These are phyloP conservation scores for Caretta caretta DNA, from an alignment of 2,113 vertebrate genomes.

Conservation along the genomic window DNA sequence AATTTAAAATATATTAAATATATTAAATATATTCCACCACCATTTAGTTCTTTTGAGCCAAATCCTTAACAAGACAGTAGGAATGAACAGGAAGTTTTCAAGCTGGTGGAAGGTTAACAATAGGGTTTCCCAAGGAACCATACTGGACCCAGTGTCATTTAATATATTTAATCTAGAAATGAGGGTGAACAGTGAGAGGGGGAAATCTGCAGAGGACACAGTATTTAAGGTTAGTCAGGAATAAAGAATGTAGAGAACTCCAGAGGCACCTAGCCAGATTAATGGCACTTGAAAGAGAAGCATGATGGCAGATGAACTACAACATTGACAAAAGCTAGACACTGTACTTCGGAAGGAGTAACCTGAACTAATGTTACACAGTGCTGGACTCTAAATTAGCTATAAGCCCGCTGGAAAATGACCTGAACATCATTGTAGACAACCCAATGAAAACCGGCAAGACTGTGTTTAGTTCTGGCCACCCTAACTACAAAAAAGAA, in stretches of 20 bases:
- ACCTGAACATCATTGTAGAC: neutral
- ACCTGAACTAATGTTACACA: neutral
- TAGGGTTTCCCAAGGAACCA: neutral
- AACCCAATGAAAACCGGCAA: neutral
- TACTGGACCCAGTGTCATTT: neutral
- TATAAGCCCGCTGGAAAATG: neutral
- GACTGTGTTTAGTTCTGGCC: neutral
- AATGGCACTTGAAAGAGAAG: neutral
- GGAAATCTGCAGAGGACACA: neutral
- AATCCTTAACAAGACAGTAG: neutral
- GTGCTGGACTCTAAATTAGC: neutral
- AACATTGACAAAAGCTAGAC: neutral
- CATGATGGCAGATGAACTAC: neutral
- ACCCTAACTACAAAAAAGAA: neutral
- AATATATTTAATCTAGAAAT: neutral
- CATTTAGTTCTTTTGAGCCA: neutral
- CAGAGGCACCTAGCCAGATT: neutral
- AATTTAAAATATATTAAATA: neutral
- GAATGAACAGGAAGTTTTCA: neutral
- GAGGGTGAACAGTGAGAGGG: neutral
- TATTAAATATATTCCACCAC: too few relatives aligned
- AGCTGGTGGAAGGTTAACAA: neutral
- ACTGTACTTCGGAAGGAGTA: neutral
- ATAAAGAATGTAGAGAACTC: neutral
- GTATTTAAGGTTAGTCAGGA: neutral